Evolutionary conservation across 2,888 invertebrate species (phyloP).

Genomic region (Amphimallon solstitiale): DNA sequence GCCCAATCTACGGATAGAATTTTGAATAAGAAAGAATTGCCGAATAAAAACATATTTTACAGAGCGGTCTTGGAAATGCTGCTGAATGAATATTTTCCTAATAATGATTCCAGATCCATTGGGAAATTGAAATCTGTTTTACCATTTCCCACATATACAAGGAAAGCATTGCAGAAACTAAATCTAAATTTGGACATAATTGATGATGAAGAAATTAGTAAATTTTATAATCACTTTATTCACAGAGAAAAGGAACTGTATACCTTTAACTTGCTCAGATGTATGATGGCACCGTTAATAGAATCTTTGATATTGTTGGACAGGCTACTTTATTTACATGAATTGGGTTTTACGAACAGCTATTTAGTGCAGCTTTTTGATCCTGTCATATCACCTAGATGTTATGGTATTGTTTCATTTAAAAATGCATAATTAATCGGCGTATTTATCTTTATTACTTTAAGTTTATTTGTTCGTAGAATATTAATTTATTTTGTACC

Average conservation of each 20-base stretch:
- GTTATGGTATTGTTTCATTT: constrained; percentile 77
- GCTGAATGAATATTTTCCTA: constrained; percentile 59
- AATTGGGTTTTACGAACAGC: constrained; percentile 69
- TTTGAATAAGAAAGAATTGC: constrained; percentile 66
- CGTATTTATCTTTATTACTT: constrained; percentile 3
- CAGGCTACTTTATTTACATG: constrained; percentile 79
- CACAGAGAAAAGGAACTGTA: constrained; percentile 70
- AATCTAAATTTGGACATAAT: constrained; percentile 66
- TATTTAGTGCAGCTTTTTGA: constrained; percentile 84
- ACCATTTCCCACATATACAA: constrained; percentile 76
- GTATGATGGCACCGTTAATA: constrained; percentile 80
- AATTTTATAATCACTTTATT: constrained; percentile 60
- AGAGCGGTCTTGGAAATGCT: constrained; percentile 80
- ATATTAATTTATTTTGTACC: too few relatives aligned
- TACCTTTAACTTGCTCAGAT: constrained; percentile 80
- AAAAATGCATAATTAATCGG: constrained; percentile 54
- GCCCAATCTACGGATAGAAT: constrained; percentile 84
- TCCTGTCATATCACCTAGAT: constrained; percentile 84
- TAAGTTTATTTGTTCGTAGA: constrained; percentile 4
- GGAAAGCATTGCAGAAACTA: constrained; percentile 73
- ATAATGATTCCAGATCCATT: constrained; percentile 66
- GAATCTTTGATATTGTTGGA: constrained; percentile 87
- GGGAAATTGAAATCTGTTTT: constrained; percentile 66
- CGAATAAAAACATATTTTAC: constrained; percentile 76
- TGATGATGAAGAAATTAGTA: constrained; percentile 62